phyloP scores from a whole-genome alignment of 2,113 vertebrate species.

The Xyliphius kryptos region DNA sequence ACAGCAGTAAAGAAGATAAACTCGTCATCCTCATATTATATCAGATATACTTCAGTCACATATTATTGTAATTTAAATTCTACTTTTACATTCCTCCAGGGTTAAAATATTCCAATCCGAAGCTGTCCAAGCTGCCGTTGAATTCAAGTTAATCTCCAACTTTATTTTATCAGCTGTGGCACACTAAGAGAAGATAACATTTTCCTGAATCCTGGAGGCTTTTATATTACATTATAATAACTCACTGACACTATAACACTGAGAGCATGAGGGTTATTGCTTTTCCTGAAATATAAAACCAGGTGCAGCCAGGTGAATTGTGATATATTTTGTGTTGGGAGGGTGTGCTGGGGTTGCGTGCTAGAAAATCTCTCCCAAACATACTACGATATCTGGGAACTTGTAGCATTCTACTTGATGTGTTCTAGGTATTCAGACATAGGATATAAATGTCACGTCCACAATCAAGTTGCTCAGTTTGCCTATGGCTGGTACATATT shows the following conservation, averaged over 20 bases:
- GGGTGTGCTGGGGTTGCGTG: too few relatives aligned
- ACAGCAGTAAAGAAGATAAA: neutral
- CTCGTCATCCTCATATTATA: neutral
- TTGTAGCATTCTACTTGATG: too few relatives aligned
- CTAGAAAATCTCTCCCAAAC: too few relatives aligned
- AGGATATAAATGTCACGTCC: too few relatives aligned
- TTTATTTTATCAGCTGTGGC: neutral
- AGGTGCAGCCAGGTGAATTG: too few relatives aligned
- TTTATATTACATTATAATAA: constrained; percentile 10
- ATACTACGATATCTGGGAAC: too few relatives aligned
- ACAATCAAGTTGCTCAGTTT: too few relatives aligned
- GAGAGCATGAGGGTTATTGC: neutral
- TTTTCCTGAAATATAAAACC: neutral
- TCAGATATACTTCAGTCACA: too few relatives aligned
- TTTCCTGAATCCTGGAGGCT: neutral
- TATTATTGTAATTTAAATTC: constrained; percentile 1
- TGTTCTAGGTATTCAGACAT: too few relatives aligned
- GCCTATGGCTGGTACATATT: too few relatives aligned
- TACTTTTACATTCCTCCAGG: neutral
- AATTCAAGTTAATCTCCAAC: neutral
- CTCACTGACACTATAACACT: neutral
- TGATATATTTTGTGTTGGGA: too few relatives aligned
- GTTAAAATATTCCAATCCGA: neutral
- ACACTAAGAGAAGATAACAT: constrained; percentile 1
- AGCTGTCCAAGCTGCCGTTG: neutral